Percentiles rank a stretch among this genome's conserved stretches.
These are phyloP conservation scores for Dendrophyllia cribrosa DNA, from an alignment of 64 coral and sea anemone genomes.

Conservation along the genomic window DNA sequence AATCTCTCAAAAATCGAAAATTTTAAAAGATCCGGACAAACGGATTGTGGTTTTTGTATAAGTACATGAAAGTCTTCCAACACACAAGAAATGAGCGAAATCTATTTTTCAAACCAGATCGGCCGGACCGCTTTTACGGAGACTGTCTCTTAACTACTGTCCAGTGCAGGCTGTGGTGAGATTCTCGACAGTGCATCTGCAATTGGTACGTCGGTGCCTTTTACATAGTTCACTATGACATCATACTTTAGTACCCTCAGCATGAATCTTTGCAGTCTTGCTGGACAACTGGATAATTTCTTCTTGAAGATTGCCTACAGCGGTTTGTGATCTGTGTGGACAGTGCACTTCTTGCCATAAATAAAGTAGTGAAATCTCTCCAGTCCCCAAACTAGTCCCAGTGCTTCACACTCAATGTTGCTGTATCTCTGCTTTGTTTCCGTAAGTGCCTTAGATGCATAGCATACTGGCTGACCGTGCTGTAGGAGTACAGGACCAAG, in stretches of 20 bases:
- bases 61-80: too few species aligned
- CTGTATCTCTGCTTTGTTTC: conserved; percentile 52
- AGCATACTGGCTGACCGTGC: conserved; percentile 23
- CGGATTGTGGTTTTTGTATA: too few species aligned
- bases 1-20: too few species aligned
- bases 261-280: conserved; percentile 52
- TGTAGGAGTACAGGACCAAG: conserved; percentile 19
- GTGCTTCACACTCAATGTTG: conserved; percentile 41
- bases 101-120: too few species aligned
- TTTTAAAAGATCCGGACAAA: too few species aligned
- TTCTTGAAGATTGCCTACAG: conserved; percentile 44
- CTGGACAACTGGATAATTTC: conserved; percentile 27
- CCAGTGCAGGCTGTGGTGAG: conserved; percentile 13
- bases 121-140: too few species aligned
- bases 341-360: conserved; percentile 30
- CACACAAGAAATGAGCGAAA: too few species aligned
- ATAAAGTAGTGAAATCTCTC: conserved; percentile 55
- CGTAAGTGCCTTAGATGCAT: conserved; percentile 28
- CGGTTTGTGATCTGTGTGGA: conserved; percentile 62
- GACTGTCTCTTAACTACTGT: conserved; percentile 16
- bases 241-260: conserved; percentile 64
- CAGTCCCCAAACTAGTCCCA: conserved; percentile 38
- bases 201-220: conserved; percentile 44
- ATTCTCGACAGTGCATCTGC: conserved; percentile 71
- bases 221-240: conserved; percentile 64